Percentiles rank a stretch among this genome's conserved stretches.
Conservation (phyloP, 1,140 invertebrate species). For the Neocloeon triangulifer region DNA sequence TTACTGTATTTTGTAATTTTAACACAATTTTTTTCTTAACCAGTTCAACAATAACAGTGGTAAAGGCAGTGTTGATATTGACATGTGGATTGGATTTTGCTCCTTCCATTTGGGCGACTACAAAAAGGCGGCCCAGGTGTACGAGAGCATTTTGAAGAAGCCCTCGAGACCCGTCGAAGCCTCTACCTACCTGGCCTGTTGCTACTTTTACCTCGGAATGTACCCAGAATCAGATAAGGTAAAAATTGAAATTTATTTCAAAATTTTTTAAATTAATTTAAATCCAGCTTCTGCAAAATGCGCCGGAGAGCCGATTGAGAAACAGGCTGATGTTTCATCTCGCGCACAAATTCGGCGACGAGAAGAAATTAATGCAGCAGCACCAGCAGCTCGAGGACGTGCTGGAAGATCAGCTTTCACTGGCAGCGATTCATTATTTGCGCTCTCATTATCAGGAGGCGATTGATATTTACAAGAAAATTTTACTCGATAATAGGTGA, state of each 20-base stretch:
- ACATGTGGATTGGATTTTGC: conserved; percentile 84
- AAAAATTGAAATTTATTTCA: no score
- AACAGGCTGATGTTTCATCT: conserved; percentile 78
- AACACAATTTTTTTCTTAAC: not conserved
- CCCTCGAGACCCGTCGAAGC: conserved; percentile 24
- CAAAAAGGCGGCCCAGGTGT: conserved; percentile 57
- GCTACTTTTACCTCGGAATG: conserved; percentile 86
- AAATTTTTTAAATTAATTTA: conserved; percentile 13
- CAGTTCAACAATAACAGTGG: conserved; percentile 28
- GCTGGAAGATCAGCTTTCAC: conserved; percentile 82
- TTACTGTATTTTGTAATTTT: not conserved
- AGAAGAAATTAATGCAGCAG: conserved; percentile 54
- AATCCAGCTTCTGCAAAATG: conserved; percentile 27
- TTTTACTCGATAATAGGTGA: conserved; percentile 76
- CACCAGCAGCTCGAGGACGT: conserved; percentile 69
- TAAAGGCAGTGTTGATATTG: conserved; percentile 32
- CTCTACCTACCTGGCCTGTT: conserved; percentile 68
- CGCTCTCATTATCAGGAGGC: conserved; percentile 93
- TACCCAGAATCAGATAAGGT: conserved; percentile 37
- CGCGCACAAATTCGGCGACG: conserved; percentile 80
- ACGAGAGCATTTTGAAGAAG: conserved; percentile 26
- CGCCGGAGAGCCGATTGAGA: conserved; percentile 36
- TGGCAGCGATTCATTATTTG: conserved; percentile 92
- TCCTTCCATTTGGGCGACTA: conserved; percentile 90
- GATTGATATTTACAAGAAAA: conserved; percentile 94